A percentile compares a stretch with the other conserved stretches of the same genome.
Conservation (phyloP, 2,113 vertebrate species). For the Pangasianodon hypophthalmus region DNA sequence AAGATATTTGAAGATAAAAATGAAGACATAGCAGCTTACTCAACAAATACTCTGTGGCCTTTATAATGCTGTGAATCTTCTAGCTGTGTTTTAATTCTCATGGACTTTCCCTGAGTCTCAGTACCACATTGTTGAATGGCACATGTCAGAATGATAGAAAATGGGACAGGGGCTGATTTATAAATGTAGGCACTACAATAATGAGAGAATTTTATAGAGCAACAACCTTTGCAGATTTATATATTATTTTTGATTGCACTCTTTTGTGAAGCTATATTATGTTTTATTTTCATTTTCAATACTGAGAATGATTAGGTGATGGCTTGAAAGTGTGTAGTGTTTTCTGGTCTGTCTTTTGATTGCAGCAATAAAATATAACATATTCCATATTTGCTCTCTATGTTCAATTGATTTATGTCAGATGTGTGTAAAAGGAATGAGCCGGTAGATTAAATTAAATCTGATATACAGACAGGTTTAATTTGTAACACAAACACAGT, state of each 20-base stretch:
- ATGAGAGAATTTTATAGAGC: not conserved
- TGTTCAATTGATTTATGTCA: not conserved
- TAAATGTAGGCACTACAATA: not conserved
- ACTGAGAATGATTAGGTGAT: not conserved
- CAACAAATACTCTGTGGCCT: not conserved
- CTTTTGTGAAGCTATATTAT: not conserved
- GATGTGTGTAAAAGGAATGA: not conserved
- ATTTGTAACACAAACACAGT: slow-evolving; percentile 20
- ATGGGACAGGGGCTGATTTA: not conserved
- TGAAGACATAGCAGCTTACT: not conserved
- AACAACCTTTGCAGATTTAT: not conserved
- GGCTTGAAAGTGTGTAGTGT: not conserved
- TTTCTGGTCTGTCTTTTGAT: not conserved
- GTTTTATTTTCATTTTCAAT: not conserved
- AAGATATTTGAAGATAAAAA: not conserved
- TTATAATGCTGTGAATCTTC: not conserved
- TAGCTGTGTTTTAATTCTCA: not conserved
- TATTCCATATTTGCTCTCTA: not conserved
- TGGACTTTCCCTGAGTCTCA: too few relatives aligned
- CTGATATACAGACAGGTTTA: not conserved
- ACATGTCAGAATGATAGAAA: not conserved
- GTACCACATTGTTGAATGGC: too few relatives aligned
- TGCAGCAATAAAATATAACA: slow-evolving; percentile 1
- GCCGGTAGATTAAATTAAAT: not conserved
- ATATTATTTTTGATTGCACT: not conserved